phyloP scores from a whole-genome alignment of 2,113 vertebrate species.

The Ornithorhynchus anatinus region DNA sequence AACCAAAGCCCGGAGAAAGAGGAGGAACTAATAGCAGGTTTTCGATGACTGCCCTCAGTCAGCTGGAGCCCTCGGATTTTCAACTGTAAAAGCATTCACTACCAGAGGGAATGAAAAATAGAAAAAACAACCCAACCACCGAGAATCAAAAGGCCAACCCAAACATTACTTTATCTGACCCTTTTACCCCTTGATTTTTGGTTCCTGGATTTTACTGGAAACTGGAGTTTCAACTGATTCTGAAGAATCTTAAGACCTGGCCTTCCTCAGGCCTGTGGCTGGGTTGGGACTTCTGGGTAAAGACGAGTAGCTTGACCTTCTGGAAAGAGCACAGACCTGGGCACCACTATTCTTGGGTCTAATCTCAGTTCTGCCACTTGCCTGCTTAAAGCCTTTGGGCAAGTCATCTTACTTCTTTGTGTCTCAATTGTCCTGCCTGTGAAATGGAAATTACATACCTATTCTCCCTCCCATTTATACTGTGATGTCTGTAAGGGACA shows the following conservation, averaged over 20 bases:
- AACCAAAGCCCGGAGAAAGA: conserved; percentile 29
- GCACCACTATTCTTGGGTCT: too few species aligned
- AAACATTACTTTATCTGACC: not conserved
- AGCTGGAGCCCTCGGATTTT: conserved; percentile 26
- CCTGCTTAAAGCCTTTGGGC: too few species aligned
- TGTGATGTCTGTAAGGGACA: too few species aligned
- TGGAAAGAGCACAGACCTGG: too few species aligned
- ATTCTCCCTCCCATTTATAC: too few species aligned
- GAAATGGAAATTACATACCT: too few species aligned
- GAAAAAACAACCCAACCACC: not conserved
- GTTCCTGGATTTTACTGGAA: not conserved
- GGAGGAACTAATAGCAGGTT: conserved; percentile 58
- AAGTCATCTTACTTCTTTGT: too few species aligned
- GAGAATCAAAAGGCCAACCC: not conserved
- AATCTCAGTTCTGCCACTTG: too few species aligned
- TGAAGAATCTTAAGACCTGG: too few species aligned
- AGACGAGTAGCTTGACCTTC: too few species aligned
- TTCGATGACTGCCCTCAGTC: conserved; percentile 35
- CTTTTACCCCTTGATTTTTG: not conserved
- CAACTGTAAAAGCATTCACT: conserved; percentile 5
- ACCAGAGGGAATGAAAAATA: not conserved
- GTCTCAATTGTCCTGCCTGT: too few species aligned
- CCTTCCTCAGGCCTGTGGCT: not conserved
- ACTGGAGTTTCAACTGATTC: too few species aligned
- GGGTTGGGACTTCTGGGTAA: not conserved